Conservation (phyloP, 1,140 invertebrate species). For the Atta colombica region DNA sequence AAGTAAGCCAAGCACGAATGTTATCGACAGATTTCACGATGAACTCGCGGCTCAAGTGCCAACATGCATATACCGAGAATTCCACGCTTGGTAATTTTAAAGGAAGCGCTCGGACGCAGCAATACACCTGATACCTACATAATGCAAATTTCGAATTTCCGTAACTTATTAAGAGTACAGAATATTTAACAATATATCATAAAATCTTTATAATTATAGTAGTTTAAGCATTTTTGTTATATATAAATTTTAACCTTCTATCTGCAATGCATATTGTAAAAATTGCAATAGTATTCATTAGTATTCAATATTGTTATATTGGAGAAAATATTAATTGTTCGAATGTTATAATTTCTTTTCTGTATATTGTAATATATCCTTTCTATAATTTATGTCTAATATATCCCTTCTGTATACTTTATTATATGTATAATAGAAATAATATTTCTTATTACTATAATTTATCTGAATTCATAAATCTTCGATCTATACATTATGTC, state of each 20-base stretch:
- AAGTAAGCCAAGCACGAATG: constrained; percentile 48
- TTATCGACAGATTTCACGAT: constrained; percentile 56
- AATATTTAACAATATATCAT: not conserved
- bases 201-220: not conserved
- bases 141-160: not conserved
- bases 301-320: not conserved
- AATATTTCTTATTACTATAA: not conserved
- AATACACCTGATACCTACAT: not conserved
- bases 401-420: not conserved
- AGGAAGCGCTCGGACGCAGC: not conserved
- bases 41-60: constrained; percentile 23
- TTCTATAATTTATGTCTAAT: no score
- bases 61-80: not conserved
- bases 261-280: no score
- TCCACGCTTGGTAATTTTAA: constrained; percentile 10
- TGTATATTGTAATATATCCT: not conserved
- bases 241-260: constrained; percentile 2
- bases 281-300: not conserved
- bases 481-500: not conserved
- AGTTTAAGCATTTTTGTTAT: not conserved
- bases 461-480: not conserved
- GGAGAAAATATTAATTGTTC: not conserved
- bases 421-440: not conserved
- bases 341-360: not conserved
- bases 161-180: not conserved